Conservation (phyloP, 1,140 invertebrate species). For the Pseudomyrmex cubaensis region DNA sequence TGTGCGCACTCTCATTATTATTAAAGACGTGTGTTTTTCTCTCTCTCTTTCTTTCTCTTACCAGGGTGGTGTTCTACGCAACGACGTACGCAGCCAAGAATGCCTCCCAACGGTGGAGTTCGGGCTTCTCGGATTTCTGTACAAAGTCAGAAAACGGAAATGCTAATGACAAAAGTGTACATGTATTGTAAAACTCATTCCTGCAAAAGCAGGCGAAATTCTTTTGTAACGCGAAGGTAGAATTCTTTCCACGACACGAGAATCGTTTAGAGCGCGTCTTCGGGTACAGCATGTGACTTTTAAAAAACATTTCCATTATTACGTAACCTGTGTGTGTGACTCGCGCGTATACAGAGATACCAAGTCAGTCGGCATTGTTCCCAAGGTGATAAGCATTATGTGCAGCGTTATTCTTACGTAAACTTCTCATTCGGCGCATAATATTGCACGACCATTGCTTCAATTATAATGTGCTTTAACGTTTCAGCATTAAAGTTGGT, state of each 20-base stretch:
- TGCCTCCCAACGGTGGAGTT: conserved; percentile 88
- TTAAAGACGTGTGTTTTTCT: neutral
- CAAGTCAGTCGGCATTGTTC: conserved; percentile 52
- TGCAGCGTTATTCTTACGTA: conserved; percentile 33
- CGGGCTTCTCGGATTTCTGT: conserved; percentile 79
- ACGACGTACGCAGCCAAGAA: conserved; percentile 91
- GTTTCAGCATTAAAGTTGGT: neutral
- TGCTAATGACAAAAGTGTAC: neutral
- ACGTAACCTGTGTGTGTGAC: conserved; percentile 42
- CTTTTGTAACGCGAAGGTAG: neutral
- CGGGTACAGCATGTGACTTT: neutral
- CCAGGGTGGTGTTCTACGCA: conserved; percentile 90
- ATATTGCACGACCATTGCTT: neutral
- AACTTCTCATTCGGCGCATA: conserved; percentile 25
- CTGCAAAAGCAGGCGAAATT: conserved; percentile 13
- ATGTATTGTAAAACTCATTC: neutral
- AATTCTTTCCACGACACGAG: neutral
- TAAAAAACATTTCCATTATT: conserved; percentile 54
- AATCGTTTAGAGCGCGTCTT: neutral
- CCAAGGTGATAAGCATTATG: conserved; percentile 53
- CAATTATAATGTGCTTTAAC: neutral
- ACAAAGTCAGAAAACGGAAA: conserved; percentile 60
- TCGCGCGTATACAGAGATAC: conserved; percentile 20
- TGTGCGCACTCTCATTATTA: neutral
- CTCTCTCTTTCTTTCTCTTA: conserved; percentile 78